phyloP scores from a whole-genome alignment of 2,888 invertebrate genomes.

The Linnaemya tessellans region DNA sequence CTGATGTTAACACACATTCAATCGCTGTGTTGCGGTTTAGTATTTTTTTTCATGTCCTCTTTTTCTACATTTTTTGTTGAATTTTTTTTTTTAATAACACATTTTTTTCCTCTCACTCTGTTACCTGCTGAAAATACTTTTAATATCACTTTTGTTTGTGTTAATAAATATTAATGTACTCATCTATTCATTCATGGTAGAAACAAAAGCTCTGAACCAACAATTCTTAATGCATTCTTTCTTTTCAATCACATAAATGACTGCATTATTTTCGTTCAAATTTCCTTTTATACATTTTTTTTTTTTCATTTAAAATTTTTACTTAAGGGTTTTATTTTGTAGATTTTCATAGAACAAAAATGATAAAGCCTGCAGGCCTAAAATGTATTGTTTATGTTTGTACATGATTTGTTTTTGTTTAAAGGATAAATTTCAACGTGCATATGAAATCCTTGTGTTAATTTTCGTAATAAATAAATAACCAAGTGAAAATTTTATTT shows the following conservation, averaged over 20 bases:
- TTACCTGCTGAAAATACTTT: conserved; percentile 17
- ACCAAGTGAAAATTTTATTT: too few relatives aligned
- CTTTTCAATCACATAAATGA: conserved; percentile 58
- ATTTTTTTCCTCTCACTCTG: neutral
- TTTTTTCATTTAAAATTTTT: conserved; percentile 16
- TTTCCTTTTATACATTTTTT: conserved; percentile 40
- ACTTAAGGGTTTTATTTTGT: neutral
- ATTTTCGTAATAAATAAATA: too few relatives aligned
- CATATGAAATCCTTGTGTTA: too few relatives aligned
- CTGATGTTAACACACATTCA: too few relatives aligned
- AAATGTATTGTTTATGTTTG: neutral
- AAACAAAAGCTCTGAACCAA: conserved; percentile 46
- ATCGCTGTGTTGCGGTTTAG: too few relatives aligned
- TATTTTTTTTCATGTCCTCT: too few relatives aligned
- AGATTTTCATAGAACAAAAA: conserved; percentile 4
- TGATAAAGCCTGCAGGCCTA: conserved; percentile 3
- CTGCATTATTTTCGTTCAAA: conserved; percentile 56
- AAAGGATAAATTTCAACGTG: too few relatives aligned
- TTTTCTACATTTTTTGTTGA: too few relatives aligned
- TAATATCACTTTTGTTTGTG: conserved; percentile 36
- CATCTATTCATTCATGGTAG: conserved; percentile 36
- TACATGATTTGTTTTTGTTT: too few relatives aligned
- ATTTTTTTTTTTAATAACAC: too few relatives aligned
- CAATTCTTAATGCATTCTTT: conserved; percentile 60
- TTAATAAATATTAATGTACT: conserved; percentile 63